A percentile compares a stretch with the other conserved stretches of the same genome.
phyloP scores from a whole-genome alignment of 1,140 invertebrate species.

The Tribolium castaneum region DNA sequence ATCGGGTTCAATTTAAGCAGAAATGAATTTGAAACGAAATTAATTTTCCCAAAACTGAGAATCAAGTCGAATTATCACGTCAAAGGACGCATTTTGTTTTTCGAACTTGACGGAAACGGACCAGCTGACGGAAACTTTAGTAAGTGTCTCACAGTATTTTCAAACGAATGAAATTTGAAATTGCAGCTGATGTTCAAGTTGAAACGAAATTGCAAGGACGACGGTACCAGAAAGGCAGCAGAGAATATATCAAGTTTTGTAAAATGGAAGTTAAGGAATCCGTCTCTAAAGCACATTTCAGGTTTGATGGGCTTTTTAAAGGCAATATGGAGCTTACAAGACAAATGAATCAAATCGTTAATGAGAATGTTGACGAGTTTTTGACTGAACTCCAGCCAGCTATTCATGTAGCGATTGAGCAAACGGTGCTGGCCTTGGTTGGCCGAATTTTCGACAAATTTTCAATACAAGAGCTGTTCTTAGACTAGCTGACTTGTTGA shows the following conservation, averaged over 20 bases:
- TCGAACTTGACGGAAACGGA: conserved; percentile 51
- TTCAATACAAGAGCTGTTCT: conserved; percentile 49
- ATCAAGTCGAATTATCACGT: conserved; percentile 49
- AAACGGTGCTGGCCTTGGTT: conserved; percentile 49
- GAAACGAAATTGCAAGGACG: conserved; percentile 41
- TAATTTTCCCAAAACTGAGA: conserved; percentile 48
- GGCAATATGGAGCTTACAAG: conserved; percentile 56
- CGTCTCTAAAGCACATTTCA: conserved; percentile 25
- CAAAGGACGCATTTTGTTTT: conserved; percentile 50
- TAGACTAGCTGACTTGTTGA: too few species aligned
- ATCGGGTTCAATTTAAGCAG: conserved; percentile 47
- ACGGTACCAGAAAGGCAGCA: conserved; percentile 40
- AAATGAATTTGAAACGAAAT: conserved; percentile 45
- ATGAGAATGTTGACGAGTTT: conserved; percentile 51
- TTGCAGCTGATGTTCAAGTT: conserved; percentile 44
- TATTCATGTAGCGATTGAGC: conserved; percentile 45
- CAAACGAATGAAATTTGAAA: neutral
- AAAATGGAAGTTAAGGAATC: conserved; percentile 9
- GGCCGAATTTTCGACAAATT: conserved; percentile 50
- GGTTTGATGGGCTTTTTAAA: conserved; percentile 52
- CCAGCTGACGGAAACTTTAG: conserved; percentile 53
- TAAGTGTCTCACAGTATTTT: conserved; percentile 39
- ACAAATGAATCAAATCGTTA: conserved; percentile 52
- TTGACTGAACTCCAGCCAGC: conserved; percentile 50
- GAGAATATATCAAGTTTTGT: conserved; percentile 44